Conservation (phyloP, 2,888 invertebrate genomes). For the Adelphocoris suturalis region DNA sequence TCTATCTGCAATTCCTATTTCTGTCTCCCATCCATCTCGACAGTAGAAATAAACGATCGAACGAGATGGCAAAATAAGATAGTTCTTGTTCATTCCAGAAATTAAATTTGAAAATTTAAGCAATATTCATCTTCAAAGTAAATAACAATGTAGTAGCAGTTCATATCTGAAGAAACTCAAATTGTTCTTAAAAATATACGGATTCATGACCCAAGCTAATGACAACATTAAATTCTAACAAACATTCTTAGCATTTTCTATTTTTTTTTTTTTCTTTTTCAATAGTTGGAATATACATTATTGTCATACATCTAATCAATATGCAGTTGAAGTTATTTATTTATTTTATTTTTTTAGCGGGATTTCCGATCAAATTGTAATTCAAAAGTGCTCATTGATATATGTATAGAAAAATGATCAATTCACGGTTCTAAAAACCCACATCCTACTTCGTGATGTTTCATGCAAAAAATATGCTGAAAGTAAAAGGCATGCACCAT, state of each 20-base stretch:
- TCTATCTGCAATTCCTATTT: too few relatives aligned
- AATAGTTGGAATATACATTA: conserved; percentile 7
- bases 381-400: conserved; percentile 34
- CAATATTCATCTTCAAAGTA: too few relatives aligned
- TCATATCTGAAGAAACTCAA: too few relatives aligned
- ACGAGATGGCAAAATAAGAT: too few relatives aligned
- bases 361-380: background rate
- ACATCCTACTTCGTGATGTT: conserved; percentile 63
- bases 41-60: too few relatives aligned
- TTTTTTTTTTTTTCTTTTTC: background rate
- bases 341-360: background rate
- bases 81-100: too few relatives aligned
- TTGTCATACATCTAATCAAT: conserved; percentile 3
- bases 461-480: conserved; percentile 66
- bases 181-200: background rate
- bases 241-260: background rate
- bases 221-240: background rate
- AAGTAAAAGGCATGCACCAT: conserved; percentile 67
- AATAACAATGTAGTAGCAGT: too few relatives aligned
- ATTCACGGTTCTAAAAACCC: conserved; percentile 40
- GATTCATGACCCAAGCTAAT: background rate
- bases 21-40: too few relatives aligned
- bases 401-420: background rate
- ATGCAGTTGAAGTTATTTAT: background rate
- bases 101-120: too few relatives aligned